Evolutionary conservation across 2,797 vertebrate genomes (phyloP).

Genomic region (Poeciliopsis paucimaculata): DNA sequence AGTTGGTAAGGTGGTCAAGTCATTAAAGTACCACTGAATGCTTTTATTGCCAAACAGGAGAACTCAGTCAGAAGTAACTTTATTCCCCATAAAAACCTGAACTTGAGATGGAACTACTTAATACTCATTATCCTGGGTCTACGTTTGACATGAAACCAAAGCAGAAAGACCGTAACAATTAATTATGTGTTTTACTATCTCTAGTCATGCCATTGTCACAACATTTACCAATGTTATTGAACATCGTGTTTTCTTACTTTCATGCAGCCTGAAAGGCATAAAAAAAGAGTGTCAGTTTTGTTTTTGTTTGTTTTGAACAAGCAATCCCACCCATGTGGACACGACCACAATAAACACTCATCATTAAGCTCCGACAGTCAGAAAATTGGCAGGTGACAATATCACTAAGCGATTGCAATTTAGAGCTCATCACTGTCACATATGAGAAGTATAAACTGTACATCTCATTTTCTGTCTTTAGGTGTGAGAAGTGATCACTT

Average conservation of each 20-base stretch:
- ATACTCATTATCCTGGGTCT: not conserved
- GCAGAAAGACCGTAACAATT: not conserved
- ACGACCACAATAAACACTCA: conserved; percentile 4
- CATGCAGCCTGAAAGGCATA: not conserved
- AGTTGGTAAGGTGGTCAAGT: not conserved
- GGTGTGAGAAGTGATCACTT: conserved; percentile 14
- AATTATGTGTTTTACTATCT: not conserved
- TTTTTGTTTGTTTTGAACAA: not conserved
- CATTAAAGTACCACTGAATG: not conserved
- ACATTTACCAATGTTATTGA: not conserved
- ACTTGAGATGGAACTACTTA: not conserved
- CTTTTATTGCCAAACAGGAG: not conserved
- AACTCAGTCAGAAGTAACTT: not conserved
- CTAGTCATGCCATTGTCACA: not conserved
- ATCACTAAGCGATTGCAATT: conserved; percentile 5
- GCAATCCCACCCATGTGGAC: conserved; percentile 5
- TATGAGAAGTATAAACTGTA: conserved; percentile 29
- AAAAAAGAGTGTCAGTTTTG: conserved; percentile 1
- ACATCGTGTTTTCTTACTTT: not conserved
- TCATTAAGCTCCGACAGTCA: conserved; percentile 9
- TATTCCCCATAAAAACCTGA: not conserved
- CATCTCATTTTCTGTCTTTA: conserved; percentile 24
- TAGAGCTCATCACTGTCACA: conserved; percentile 11
- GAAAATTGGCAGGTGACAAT: conserved; percentile 16
- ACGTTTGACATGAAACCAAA: not conserved